These are phyloP conservation scores for Oxyteleia sp. DNA, from an alignment of 2,888 invertebrate genomes.

Conservation along the genomic window DNA sequence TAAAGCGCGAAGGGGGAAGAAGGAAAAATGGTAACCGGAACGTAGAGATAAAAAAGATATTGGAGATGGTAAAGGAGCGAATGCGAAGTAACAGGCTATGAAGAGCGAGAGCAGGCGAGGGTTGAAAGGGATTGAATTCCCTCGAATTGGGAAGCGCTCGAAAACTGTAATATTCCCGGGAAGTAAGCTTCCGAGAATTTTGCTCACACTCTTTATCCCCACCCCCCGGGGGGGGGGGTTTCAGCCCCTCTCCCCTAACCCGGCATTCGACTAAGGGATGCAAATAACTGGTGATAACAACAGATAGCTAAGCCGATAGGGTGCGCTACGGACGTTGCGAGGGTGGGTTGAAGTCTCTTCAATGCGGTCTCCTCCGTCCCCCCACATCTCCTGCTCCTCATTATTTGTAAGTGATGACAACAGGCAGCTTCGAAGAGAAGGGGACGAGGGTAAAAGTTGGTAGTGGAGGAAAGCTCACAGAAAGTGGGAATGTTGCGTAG, in stretches of 20 bases:
- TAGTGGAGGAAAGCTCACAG: conserved; percentile 59
- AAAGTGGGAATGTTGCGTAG: conserved; percentile 58
- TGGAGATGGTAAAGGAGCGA: conserved; percentile 48
- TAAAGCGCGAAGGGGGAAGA: conserved; percentile 12
- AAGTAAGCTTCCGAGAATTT: conserved; percentile 72
- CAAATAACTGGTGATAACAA: conserved; percentile 87
- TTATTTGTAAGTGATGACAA: conserved; percentile 68
- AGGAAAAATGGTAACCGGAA: conserved; percentile 46
- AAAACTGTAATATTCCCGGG: conserved; percentile 72
- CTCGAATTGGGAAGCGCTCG: conserved; percentile 70
- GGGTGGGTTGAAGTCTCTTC: conserved; percentile 81
- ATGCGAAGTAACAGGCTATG: conserved; percentile 46
- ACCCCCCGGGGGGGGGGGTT: conserved; percentile 16
- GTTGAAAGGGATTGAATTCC: conserved; percentile 52
- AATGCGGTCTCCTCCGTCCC: conserved; percentile 36
- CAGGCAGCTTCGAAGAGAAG: conserved; percentile 48
- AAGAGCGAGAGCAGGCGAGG: conserved; percentile 10
- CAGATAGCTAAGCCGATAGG: conserved; percentile 84
- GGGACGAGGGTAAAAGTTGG: conserved; percentile 44
- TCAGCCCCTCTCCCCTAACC: conserved; percentile 30
- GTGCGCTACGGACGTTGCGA: conserved; percentile 85
- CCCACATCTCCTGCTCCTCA: conserved; percentile 17
- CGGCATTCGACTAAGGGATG: conserved; percentile 82
- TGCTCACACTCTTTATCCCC: conserved; percentile 67
- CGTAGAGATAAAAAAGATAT: conserved; percentile 58